phyloP scores from a whole-genome alignment of 2,113 vertebrate species.

The Melanocharis versteri region DNA sequence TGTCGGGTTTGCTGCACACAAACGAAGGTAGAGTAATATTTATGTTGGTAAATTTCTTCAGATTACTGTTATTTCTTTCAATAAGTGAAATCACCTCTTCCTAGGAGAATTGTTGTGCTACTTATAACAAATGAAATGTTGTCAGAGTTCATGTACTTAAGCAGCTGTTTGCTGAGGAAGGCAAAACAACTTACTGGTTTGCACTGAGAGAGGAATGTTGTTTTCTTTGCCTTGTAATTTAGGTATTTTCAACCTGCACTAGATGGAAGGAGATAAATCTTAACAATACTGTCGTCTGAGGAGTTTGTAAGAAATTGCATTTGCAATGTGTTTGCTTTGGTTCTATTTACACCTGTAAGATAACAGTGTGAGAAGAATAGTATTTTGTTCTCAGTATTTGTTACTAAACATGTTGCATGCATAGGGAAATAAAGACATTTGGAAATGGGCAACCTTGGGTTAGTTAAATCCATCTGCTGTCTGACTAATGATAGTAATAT shows the following conservation, averaged over 20 bases:
- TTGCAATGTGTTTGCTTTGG: neutral
- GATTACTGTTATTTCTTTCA: neutral
- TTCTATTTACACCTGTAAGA: neutral
- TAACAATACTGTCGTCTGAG: neutral
- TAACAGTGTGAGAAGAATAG: neutral
- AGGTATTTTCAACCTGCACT: neutral
- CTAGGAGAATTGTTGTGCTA: neutral
- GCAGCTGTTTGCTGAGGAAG: neutral
- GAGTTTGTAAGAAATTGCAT: neutral
- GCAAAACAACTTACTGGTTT: neutral
- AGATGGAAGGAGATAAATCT: neutral
- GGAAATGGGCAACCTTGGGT: neutral
- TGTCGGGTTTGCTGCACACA: neutral
- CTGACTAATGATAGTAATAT: conserved; percentile 19
- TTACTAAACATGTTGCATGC: neutral
- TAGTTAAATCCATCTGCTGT: conserved; percentile 42
- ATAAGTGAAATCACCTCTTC: neutral
- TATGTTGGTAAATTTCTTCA: neutral
- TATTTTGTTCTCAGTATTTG: neutral
- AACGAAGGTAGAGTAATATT: neutral
- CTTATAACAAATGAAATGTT: neutral
- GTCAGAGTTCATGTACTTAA: neutral
- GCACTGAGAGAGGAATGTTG: neutral
- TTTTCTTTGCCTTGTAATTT: neutral
- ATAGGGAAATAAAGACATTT: neutral